Base-by-base conservation (phyloP, 30 jellyfish, hydroid and myxozoan species). In the Hydractinia echinata region DNA sequence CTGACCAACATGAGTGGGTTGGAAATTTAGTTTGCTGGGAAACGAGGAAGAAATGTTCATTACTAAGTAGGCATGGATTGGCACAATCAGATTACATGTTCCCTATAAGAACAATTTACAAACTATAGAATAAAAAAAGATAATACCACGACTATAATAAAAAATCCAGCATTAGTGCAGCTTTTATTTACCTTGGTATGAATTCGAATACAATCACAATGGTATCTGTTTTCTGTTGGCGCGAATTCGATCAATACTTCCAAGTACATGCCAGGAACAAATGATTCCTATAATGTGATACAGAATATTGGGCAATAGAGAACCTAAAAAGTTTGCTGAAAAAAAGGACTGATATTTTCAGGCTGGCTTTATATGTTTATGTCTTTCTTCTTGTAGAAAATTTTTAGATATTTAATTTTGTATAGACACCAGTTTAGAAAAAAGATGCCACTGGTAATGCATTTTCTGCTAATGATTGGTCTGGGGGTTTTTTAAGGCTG, bases 31-130 rank as follows among this genome's bases (percentile, higher is more conserved):
- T 53, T 73, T 76, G n/a, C 54, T 73, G 52, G 97, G 97, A 70
- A 90, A 90, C 15, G 80, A 53, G 53, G 85, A 51, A 16, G 74
- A 84, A 58, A 93, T 61, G 69, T 93, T 82, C 80, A 84, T 20
- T n/a, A 76, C 77, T 16, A 95, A 95, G 77, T 93, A 93, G 5
- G 99, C 99, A 84, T 93, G 82, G n/a, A 93, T 76, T 8, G 99
- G 99, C 61, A 93, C 95, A 58, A 84, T 82, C n/a, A 93, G 86
- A 73, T 93, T 84, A 8, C 74, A 95, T 14, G 54, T 69, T 7
- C 81, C 95, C 98, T 92, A 55, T 4, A 74, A 67, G 53, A 18
- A 51, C 55, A 55, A 44, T 44, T 11, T 0, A 13, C 15, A 13
- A 58, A 10, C 50, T 20, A 52, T 71, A 71, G 51, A n/a, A 71